Evolutionary conservation across 37 sponge, comb jelly and placozoan genomes (phyloP).

Genomic region (Cladorhizidae sp.): DNA sequence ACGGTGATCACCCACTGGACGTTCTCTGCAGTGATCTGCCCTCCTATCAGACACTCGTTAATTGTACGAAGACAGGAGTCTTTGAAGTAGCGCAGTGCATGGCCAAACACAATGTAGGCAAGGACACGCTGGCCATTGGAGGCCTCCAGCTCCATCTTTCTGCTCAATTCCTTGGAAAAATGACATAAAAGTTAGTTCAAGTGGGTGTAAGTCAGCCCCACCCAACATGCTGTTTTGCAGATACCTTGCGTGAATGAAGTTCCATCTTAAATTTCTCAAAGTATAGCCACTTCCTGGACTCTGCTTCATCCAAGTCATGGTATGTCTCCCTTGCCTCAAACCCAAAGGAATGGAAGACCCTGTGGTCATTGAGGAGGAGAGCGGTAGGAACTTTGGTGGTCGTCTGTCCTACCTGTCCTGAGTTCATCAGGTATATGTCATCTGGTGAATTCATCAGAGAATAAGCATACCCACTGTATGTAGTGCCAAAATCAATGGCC

Average conservation of each 20-base stretch:
- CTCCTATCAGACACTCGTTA: conserved; percentile 22
- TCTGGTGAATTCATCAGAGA: conserved; percentile 49
- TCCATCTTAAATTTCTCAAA: conserved; percentile 87
- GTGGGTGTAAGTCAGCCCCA: no score
- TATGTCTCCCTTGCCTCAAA: conserved; percentile 68
- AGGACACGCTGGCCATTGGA: conserved; percentile 51
- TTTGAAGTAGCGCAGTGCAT: conserved; percentile 71
- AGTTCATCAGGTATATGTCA: conserved; percentile 61
- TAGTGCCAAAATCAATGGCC: conserved; percentile 74
- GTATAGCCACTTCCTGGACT: conserved; percentile 50
- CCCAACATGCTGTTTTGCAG: no score
- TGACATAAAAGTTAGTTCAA: no score
- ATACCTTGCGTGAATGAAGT: conserved; percentile 72
- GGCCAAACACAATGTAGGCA: conserved; percentile 60
- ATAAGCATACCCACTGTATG: conserved; percentile 81
- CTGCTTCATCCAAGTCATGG: conserved; percentile 56
- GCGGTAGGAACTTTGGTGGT: conserved; percentile 59
- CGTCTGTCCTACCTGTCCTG: not conserved
- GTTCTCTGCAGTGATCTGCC: conserved; percentile 14
- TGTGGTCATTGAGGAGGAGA: conserved; percentile 48
- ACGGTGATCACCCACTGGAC: conserved; percentile 87
- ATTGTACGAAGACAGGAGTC: conserved; percentile 50
- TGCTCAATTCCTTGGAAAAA: conserved; percentile 65
- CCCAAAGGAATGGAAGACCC: conserved; percentile 69
- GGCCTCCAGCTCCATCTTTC: conserved; percentile 55